Conservation (phyloP, 2,113 vertebrate species). For the Ahaetulla prasina region DNA sequence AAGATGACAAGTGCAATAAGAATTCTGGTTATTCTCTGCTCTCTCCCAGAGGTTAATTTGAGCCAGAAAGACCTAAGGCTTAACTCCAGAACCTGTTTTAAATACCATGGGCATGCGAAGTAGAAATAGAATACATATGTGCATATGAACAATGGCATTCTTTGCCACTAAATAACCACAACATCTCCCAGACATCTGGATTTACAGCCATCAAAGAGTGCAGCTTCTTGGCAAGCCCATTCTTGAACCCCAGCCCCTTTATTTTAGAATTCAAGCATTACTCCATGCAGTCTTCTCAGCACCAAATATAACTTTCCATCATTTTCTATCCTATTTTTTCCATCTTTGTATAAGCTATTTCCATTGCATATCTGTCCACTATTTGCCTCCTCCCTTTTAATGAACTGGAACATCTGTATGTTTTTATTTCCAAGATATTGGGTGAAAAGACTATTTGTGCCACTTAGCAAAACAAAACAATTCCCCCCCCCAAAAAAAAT, state of each 20-base stretch:
- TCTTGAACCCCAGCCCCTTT: background rate
- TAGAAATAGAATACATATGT: constrained; percentile 23
- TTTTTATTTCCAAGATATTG: background rate
- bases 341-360: background rate
- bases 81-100: constrained; percentile 21
- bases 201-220: background rate
- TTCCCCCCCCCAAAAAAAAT: background rate
- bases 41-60: constrained; percentile 13
- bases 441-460: background rate
- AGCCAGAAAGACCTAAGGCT: constrained; percentile 18
- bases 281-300: background rate
- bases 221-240: background rate
- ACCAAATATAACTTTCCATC: background rate
- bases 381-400: too few species aligned
- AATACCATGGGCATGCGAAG: constrained; percentile 21
- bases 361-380: background rate
- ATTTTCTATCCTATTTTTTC: background rate
- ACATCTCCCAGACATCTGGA: constrained; percentile 6
- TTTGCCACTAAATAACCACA: constrained; percentile 6
- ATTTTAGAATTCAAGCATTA: background rate
- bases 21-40: constrained; percentile 19
- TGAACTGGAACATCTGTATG: background rate
- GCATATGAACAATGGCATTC: constrained; percentile 9
- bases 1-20: constrained; percentile 20
- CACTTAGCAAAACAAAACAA: background rate